Percentiles rank a stretch among this genome's conserved stretches.
These are phyloP conservation scores for Microctenopoma steveboyesi DNA, from an alignment of 2,797 vertebrate genomes.

Conservation along the genomic window DNA sequence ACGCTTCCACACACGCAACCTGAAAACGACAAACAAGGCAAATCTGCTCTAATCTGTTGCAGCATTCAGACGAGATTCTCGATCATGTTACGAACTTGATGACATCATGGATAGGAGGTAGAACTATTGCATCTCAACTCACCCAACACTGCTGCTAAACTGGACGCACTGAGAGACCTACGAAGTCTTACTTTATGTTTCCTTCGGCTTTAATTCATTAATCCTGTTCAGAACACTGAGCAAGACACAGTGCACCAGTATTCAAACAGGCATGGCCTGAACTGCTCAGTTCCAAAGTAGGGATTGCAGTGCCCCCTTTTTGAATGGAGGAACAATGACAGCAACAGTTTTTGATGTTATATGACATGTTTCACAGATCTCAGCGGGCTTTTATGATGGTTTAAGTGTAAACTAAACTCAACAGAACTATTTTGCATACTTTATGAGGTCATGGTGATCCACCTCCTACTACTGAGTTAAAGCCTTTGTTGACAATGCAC, in stretches of 20 bases:
- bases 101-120: background rate
- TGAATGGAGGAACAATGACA: constrained; percentile 54
- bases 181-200: background rate
- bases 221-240: constrained; percentile 38
- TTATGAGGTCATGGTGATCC: background rate
- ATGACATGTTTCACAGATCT: background rate
- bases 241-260: constrained; percentile 3
- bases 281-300: background rate
- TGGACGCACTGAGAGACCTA: background rate
- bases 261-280: constrained; percentile 17
- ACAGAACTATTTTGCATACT: background rate
- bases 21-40: constrained; percentile 33
- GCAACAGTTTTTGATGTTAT: background rate
- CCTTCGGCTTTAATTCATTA: constrained; percentile 34
- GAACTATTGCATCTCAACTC: background rate
- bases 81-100: background rate
- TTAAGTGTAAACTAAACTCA: background rate
- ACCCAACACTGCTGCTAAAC: constrained; percentile 22
- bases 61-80: background rate
- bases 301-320: constrained; percentile 64
- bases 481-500: background rate
- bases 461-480: background rate
- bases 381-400: background rate
- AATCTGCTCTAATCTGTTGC: constrained; percentile 15
- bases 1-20: constrained; percentile 1